Conservation (phyloP, 1,140 invertebrate species). For the Pemphigus obesinymphae region DNA sequence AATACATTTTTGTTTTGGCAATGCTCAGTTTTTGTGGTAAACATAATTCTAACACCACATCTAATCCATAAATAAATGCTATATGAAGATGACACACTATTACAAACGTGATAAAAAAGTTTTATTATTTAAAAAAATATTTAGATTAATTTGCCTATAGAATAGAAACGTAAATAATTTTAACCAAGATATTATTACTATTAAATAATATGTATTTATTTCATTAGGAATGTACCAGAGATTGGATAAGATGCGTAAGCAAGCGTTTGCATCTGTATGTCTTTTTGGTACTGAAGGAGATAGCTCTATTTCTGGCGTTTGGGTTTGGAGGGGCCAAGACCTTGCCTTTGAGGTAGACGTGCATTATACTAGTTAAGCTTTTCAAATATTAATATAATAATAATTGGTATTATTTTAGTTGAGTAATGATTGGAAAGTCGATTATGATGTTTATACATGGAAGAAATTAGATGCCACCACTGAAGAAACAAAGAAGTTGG, state of each 20-base stretch:
- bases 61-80: too few species aligned
- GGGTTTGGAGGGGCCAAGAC: slow-evolving; percentile 94
- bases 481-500: slow-evolving; percentile 81
- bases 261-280: slow-evolving; percentile 88
- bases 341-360: slow-evolving; percentile 77
- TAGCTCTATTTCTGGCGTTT: slow-evolving; percentile 90
- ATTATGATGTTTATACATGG: slow-evolving; percentile 97
- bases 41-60: too few species aligned
- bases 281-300: slow-evolving; percentile 91
- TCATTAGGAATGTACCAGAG: slow-evolving; percentile 91
- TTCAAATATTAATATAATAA: neutral
- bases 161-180: too few species aligned
- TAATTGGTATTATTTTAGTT: slow-evolving; percentile 58
- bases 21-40: too few species aligned
- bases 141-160: too few species aligned
- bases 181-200: too few species aligned
- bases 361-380: neutral
- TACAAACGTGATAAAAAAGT: too few species aligned
- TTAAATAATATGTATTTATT: too few species aligned
- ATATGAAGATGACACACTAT: too few species aligned
- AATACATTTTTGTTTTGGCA: too few species aligned
- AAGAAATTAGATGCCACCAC: slow-evolving; percentile 82
- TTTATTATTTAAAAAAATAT: too few species aligned
- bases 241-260: slow-evolving; percentile 95
- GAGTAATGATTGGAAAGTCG: slow-evolving; percentile 87